Conservation (phyloP, 30 jellyfish, hydroid and myxozoan genomes). For the Hydractinia echinata region DNA sequence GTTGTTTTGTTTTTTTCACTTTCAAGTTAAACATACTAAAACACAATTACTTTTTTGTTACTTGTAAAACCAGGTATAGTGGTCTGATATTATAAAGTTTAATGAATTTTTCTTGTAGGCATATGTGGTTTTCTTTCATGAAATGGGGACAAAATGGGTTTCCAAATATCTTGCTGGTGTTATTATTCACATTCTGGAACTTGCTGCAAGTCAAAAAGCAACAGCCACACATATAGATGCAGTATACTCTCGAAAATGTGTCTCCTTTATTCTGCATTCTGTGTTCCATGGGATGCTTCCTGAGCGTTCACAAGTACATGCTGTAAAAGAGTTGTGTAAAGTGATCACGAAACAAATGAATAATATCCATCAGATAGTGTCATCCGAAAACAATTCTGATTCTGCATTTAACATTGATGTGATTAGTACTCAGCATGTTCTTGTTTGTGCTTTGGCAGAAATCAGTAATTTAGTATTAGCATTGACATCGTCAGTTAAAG, state of each 20-base stretch:
- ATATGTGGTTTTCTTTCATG: conserved; percentile 83
- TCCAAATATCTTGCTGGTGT: conserved; percentile 67
- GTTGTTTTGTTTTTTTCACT: too few species aligned
- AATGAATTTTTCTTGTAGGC: conserved; percentile 43
- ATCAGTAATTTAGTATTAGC: conserved; percentile 69
- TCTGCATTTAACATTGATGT: conserved; percentile 54
- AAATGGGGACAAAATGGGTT: conserved; percentile 86
- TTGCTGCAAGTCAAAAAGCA: conserved; percentile 90
- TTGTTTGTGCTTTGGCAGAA: conserved; percentile 95
- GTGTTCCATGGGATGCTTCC: conserved; percentile 85
- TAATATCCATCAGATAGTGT: conserved; percentile 64
- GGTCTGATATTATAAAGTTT: too few species aligned
- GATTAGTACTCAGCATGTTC: conserved; percentile 80
- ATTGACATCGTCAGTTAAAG: conserved; percentile 75
- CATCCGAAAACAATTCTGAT: conserved; percentile 50
- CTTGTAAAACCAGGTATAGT: too few species aligned
- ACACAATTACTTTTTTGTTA: too few species aligned
- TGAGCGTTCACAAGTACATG: conserved; percentile 67
- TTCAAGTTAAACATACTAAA: too few species aligned
- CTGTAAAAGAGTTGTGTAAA: conserved; percentile 86
- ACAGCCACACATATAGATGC: conserved; percentile 93
- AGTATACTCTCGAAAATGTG: conserved; percentile 90
- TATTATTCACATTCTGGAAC: conserved; percentile 72
- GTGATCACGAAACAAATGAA: conserved; percentile 83
- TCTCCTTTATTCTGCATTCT: conserved; percentile 73